Evolutionary conservation across 2,888 invertebrate genomes (phyloP), one percentile per base, ranked within the genome.

Genomic region (Chymomyza fuscimana): DNA sequence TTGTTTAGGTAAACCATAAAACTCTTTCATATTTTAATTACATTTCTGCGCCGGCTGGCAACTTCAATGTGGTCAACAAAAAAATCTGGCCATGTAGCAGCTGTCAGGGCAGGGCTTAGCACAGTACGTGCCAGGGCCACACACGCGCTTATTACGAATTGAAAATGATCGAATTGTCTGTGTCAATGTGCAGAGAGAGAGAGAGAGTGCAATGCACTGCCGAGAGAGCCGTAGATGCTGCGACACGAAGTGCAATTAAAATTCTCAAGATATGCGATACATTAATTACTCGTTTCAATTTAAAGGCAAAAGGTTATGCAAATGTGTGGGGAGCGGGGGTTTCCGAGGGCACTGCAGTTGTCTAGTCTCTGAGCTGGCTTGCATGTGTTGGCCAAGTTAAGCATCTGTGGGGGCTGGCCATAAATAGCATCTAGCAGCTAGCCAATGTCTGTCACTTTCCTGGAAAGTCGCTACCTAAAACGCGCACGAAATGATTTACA

Each of bases 211-310:
- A 84, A 82, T 84, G 84, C 40, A 76, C 87, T 84, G 25, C n/a
- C 5, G 32, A 29, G 59, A 59, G 59, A 15, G 58, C 5, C 58
- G 0, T 0, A 60, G 61, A 61, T 32, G 61, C 54, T 32, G 61
- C 54, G 4, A 25, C 52, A 16, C 54, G 5, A 22, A 60, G 32
- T 50, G 87, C 87, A 86, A 86, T 86, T 86, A 86, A 88, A 86
- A 88, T 88, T 87, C 83, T 82, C 50, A 72, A 86, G 85, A 86
- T 86, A 86, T 86, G 86, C 87, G 85, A 86, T 86, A 88, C 85
- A 86, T 86, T 86, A 88, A 86, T 86, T 87, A 88, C 83, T 82
- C 73, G 73, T 85, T 87, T 88, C 83, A 88, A 83, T 83, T 87
- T 86, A 83, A 83, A 83, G 86, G 83, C 83, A 88, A 87, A 58